Percentiles rank a stretch among this genome's conserved stretches.
These are phyloP conservation scores for Phyllostomus hastatus DNA, from an alignment of 2,113 vertebrate genomes.

Conservation along the genomic window DNA sequence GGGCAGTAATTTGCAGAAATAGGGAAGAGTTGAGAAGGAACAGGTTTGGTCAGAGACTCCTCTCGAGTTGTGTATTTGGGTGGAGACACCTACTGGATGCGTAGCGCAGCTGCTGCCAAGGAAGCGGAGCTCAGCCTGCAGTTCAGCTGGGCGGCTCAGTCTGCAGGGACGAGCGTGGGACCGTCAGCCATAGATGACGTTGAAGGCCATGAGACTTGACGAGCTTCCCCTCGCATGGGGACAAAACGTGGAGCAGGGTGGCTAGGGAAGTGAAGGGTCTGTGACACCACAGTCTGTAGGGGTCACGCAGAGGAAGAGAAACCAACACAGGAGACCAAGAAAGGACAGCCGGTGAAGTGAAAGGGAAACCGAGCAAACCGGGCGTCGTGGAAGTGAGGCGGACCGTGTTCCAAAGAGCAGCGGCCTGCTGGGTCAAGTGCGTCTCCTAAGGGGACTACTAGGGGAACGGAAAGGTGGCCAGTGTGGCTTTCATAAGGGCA, in stretches of 20 bases:
- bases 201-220: not conserved
- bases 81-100: not conserved
- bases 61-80: not conserved
- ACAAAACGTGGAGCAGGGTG: not conserved
- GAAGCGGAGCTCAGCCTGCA: not conserved
- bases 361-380: not conserved
- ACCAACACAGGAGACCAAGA: not conserved
- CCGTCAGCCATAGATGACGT: not conserved
- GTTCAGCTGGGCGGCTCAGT: not conserved
- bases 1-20: not conserved
- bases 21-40: not conserved
- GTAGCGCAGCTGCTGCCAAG: not conserved
- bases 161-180: not conserved
- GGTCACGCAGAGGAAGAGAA: not conserved
- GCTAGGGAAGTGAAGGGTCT: not conserved
- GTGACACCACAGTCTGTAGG: not conserved
- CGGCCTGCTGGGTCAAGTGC: not conserved
- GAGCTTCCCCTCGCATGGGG: not conserved
- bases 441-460: not conserved
- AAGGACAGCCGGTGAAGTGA: not conserved
- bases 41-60: not conserved
- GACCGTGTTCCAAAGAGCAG: not conserved
- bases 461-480: not conserved
- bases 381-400: not conserved
- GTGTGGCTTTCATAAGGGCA: not conserved